Base-by-base conservation (phyloP, 2,113 vertebrate genomes). In the Leiothrix lutea region DNA sequence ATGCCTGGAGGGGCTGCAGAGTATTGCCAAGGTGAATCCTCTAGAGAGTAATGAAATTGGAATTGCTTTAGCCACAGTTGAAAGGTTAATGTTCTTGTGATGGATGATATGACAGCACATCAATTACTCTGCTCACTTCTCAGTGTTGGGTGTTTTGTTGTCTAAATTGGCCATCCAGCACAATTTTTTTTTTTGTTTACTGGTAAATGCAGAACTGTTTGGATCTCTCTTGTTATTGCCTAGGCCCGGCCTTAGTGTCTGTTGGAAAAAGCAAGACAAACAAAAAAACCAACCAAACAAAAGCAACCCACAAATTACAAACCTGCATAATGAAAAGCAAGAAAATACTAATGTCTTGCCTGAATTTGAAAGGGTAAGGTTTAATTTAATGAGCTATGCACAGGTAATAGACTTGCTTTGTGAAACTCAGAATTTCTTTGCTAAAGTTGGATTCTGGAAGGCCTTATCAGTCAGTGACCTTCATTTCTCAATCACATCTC, bases 11-110 rank as follows among this genome's bases (percentile, higher is more conserved):
- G 91, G 74, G 16, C 14, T 90, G 66, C 61, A 57, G 12, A 11
- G 40, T 60, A 50, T 67, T 82, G 65, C 66, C 40, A 75, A 82
- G 64, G 73, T 94, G 71, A 96, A 89, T 92, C 38, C 66, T 89
- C 71, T 24, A 35, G 66, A 74, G 92, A 72, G 8, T 77, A 92
- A 96, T 85, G 80, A 92, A 95, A 77, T 16, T 82, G 80, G 56
- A 95, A 95, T 84, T 92, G 84, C 88, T 91, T 92, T 91, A 93
- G 65, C 51, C 44, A 38, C 28, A 64, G 91, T 86, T 90, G 72
- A 95, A 95, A 93, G 88, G 95, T 93, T 93, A 93, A 90, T 71
- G 74, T 82, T 75, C 33, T 69, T 57, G 40, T 87, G 87, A 89
- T 85, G 36, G 91, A 90, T 91, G 73, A 58, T 69, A 81, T 29